A percentile compares a stretch with the other conserved stretches of the same genome.
These are phyloP conservation scores for Heteropelma amictum DNA, from an alignment of 2,888 invertebrate genomes.

Conservation along the genomic window DNA sequence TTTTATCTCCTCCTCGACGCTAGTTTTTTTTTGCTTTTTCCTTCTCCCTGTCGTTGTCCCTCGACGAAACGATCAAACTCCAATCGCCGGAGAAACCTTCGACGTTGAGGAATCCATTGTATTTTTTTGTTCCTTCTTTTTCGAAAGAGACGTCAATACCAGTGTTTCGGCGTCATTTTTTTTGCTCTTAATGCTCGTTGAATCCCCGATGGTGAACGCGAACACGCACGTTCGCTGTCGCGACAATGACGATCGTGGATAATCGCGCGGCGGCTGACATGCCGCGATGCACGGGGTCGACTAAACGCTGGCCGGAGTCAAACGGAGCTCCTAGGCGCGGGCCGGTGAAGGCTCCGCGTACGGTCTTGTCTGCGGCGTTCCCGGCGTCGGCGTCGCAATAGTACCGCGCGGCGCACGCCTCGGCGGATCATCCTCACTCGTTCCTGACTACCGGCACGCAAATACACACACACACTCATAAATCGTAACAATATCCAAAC, in stretches of 20 bases:
- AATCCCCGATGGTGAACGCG: not conserved
- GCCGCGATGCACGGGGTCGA: conserved; percentile 78
- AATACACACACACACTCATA: not conserved
- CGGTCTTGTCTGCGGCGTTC: conserved; percentile 55
- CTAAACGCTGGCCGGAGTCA: conserved; percentile 65
- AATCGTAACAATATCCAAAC: not conserved
- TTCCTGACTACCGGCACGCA: conserved; percentile 13
- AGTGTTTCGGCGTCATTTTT: conserved; percentile 34
- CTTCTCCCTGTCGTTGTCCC: no score
- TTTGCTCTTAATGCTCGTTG: no score
- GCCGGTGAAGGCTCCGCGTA: conserved; percentile 59
- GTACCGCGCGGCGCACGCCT: conserved; percentile 59
- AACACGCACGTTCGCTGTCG: conserved; percentile 29
- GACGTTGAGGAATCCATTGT: no score
- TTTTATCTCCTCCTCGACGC: no score
- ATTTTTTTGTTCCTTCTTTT: no score
- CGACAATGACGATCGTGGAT: conserved; percentile 35
- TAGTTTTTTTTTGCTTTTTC: no score
- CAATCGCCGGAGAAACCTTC: no score
- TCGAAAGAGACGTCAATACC: no score
- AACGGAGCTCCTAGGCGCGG: conserved; percentile 56
- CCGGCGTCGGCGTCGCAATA: conserved; percentile 59
- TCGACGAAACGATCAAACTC: no score
- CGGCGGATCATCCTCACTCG: conserved; percentile 44
- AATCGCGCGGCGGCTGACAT: conserved; percentile 73